Conservation (phyloP, 2,113 vertebrate species). For the Callocephalon fimbriatum region DNA sequence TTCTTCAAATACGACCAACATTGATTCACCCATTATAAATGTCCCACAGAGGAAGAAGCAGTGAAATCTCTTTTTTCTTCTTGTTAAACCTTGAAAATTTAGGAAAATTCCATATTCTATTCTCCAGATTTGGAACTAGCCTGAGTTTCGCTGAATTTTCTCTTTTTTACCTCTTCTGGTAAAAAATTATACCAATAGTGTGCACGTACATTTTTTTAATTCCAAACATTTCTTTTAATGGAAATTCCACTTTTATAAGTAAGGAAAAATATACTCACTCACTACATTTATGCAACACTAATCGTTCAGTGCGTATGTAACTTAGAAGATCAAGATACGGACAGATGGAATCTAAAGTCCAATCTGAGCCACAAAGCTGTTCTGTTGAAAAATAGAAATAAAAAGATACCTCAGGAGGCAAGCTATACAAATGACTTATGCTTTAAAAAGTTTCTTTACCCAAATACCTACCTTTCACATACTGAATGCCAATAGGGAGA, state of each 20-base stretch:
- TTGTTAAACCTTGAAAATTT: not conserved
- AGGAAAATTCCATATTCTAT: not conserved
- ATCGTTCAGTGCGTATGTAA: slow-evolving; percentile 90
- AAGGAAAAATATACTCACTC: slow-evolving; percentile 81
- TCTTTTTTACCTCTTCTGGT: not conserved
- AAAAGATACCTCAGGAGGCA: not conserved
- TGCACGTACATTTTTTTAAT: not conserved
- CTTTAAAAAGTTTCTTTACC: not conserved
- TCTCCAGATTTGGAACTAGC: not conserved
- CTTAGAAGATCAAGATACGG: slow-evolving; percentile 91
- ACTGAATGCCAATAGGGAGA: slow-evolving; percentile 86
- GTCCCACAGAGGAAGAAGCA: not conserved
- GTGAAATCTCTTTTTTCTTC: not conserved
- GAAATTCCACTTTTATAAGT: not conserved
- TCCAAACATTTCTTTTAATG: not conserved
- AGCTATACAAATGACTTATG: not conserved
- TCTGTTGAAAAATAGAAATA: slow-evolving; percentile 73
- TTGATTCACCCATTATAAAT: not conserved
- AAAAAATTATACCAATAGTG: not conserved
- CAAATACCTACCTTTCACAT: slow-evolving; percentile 86
- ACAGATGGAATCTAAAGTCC: slow-evolving; percentile 87
- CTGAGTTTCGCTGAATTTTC: not conserved
- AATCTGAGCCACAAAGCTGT: slow-evolving; percentile 84
- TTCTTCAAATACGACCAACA: not conserved
- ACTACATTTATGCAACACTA: slow-evolving; percentile 85